Conservation (phyloP, 2,797 vertebrate genomes). For the Pantherophis alleghaniensis region DNA sequence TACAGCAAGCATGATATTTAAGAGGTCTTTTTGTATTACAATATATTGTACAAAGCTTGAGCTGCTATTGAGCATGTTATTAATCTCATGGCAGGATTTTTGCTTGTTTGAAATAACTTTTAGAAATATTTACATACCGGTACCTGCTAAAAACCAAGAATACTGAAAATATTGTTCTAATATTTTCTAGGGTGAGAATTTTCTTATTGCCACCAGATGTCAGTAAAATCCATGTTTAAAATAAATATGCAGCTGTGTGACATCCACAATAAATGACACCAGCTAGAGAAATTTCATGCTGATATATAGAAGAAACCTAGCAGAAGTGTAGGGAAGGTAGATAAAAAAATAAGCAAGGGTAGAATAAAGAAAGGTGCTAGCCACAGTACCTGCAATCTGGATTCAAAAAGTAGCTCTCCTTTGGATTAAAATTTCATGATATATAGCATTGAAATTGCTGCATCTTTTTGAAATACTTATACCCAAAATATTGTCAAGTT, state of each 20-base stretch:
- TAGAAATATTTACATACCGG: background rate
- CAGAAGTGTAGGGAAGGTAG: background rate
- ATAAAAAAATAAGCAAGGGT: rapidly evolving
- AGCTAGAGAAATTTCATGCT: background rate
- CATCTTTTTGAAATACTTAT: background rate
- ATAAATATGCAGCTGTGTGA: slow-evolving; percentile 5
- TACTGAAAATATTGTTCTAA: background rate
- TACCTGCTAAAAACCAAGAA: rapidly evolving
- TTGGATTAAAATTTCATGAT: background rate
- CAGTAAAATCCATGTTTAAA: slow-evolving; percentile 66
- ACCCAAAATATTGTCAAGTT: background rate
- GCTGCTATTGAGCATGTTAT: background rate
- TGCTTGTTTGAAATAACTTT: background rate
- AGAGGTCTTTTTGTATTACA: background rate
- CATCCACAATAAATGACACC: background rate
- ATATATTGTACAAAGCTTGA: background rate
- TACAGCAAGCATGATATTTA: background rate
- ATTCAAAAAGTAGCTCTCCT: background rate
- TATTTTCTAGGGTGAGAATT: slow-evolving; percentile 34
- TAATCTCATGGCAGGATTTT: background rate
- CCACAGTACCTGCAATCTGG: background rate
- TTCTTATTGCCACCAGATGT: slow-evolving; percentile 71
- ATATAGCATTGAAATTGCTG: background rate
- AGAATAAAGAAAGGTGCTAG: background rate
- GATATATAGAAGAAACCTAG: background rate